Evolutionary conservation across 2,113 vertebrate genomes (phyloP).

Genomic region (Peromyscus leucopus): DNA sequence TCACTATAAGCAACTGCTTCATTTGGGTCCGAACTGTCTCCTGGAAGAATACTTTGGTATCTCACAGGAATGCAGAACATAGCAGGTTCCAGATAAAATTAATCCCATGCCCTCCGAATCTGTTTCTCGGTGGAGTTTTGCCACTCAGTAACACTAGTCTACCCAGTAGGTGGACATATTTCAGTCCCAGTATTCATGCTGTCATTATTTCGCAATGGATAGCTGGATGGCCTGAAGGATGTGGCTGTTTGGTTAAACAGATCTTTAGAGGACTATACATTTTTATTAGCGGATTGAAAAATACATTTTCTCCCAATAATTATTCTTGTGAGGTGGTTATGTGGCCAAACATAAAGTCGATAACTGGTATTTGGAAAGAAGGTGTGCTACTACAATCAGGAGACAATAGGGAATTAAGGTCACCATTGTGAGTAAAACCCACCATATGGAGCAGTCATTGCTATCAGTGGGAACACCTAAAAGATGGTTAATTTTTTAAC

Average conservation of each 20-base stretch:
- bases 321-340: not conserved
- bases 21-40: not conserved
- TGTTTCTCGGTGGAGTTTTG: too few species aligned
- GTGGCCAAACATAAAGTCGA: not conserved
- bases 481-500: constrained; percentile 9
- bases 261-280: not conserved
- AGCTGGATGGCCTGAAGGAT: not conserved
- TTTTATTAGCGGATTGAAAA: not conserved
- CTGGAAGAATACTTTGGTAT: not conserved
- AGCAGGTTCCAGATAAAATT: constrained; percentile 41
- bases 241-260: not conserved
- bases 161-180: not conserved
- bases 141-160: not conserved
- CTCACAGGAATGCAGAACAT: constrained; percentile 54
- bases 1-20: not conserved
- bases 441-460: not conserved
- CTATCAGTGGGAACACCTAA: not conserved
- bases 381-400: not conserved
- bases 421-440: not conserved
- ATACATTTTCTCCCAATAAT: not conserved
- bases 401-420: constrained; percentile 1
- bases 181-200: not conserved
- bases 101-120: not conserved
- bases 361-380: not conserved
- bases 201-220: not conserved